Evolutionary conservation across 2,113 vertebrate genomes (phyloP).

Genomic region (Chloropsis hardwickii): DNA sequence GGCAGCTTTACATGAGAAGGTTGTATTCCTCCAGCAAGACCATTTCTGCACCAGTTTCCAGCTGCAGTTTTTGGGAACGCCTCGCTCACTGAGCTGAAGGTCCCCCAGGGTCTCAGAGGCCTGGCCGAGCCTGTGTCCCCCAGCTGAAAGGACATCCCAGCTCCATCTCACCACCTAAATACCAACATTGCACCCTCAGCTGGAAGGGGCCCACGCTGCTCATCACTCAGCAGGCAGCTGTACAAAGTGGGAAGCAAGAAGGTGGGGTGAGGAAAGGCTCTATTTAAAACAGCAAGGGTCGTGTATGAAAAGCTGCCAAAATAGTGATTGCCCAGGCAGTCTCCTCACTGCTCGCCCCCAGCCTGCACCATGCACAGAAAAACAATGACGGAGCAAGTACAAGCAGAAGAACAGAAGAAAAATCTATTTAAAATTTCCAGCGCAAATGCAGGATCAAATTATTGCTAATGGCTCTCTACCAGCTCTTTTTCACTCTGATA

Average conservation of each 20-base stretch:
- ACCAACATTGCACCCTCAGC: rapidly evolving
- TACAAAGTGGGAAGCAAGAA: not conserved
- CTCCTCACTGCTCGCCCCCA: not conserved
- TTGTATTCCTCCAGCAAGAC: not conserved
- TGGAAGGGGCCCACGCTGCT: not conserved
- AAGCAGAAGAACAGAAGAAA: not conserved
- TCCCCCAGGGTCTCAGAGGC: not conserved
- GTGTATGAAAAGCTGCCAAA: not conserved
- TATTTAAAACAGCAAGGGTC: not conserved
- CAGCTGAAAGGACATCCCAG: not conserved
- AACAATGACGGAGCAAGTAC: not conserved
- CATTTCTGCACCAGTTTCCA: not conserved
- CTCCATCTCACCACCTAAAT: not conserved
- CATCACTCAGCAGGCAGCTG: not conserved
- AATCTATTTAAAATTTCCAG: not conserved
- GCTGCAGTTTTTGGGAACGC: not conserved
- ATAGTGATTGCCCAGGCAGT: not conserved
- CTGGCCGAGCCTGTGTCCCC: not conserved
- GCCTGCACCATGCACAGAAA: not conserved
- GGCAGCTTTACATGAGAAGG: rapidly evolving
- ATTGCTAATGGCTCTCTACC: not conserved
- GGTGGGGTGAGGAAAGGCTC: not conserved
- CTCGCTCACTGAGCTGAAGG: rapidly evolving
- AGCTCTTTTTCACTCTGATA: not conserved
- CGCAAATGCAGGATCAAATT: not conserved